These are phyloP conservation scores for Sparidentex hasta DNA, from an alignment of 2,797 vertebrate species.

Conservation along the genomic window DNA sequence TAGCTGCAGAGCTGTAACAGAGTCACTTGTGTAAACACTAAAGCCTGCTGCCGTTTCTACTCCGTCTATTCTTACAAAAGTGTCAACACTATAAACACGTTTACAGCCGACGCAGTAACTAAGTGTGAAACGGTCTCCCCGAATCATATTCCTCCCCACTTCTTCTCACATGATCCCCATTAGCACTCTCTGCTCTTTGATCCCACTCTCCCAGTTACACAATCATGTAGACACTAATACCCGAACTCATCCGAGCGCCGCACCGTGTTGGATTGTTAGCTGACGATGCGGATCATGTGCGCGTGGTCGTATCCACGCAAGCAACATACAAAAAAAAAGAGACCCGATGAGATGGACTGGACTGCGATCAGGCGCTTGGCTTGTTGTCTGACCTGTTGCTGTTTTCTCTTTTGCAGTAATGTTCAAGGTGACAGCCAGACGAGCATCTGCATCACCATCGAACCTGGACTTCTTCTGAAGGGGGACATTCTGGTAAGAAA, in stretches of 20 bases:
- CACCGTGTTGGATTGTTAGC: constrained; percentile 6
- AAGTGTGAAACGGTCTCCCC: constrained; percentile 26
- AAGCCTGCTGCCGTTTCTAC: constrained; percentile 6
- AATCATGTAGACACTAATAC: constrained; percentile 68
- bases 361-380: not conserved
- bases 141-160: constrained; percentile 48
- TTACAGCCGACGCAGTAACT: constrained; percentile 16
- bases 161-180: constrained; percentile 70
- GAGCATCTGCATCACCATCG: constrained; percentile 98
- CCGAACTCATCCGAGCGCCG: constrained; percentile 36
- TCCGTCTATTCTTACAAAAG: not conserved
- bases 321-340: constrained; percentile 1
- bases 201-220: constrained; percentile 42
- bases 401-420: constrained; percentile 82
- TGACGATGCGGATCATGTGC: constrained; percentile 39
- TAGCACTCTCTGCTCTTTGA: constrained; percentile 67
- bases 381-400: constrained; percentile 16
- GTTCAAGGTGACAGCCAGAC: constrained; percentile 97
- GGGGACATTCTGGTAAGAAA: constrained; percentile 95
- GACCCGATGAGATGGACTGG: not conserved
- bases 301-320: not conserved
- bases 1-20: not conserved
- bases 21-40: not conserved
- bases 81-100: constrained; percentile 22
- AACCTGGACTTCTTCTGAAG: constrained; percentile 95